phyloP scores from a whole-genome alignment of 1,140 invertebrate species.

The Drosophila eugracilis region DNA sequence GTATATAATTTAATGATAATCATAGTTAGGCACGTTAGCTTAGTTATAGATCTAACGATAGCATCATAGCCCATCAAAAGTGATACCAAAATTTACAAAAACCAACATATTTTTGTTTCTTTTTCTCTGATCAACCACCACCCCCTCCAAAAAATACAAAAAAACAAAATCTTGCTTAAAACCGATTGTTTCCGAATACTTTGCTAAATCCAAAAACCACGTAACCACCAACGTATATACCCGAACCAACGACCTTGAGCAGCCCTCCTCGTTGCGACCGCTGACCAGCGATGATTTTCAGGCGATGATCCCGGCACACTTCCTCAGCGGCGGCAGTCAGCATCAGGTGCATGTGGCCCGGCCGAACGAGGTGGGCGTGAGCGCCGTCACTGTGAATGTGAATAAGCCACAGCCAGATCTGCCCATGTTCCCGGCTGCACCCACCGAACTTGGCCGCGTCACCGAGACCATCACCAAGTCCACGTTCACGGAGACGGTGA shows the following conservation, averaged over 20 bases:
- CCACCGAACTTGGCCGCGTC: constrained; percentile 92
- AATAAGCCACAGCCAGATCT: constrained; percentile 88
- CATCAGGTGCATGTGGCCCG: constrained; percentile 80
- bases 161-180: constrained; percentile 34
- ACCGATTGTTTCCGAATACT: constrained; percentile 57
- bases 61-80: constrained; percentile 40
- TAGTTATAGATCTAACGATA: constrained; percentile 54
- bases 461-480: constrained; percentile 97
- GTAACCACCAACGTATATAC: constrained; percentile 18
- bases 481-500: constrained; percentile 96
- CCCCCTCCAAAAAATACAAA: constrained; percentile 52
- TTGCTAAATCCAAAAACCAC: constrained; percentile 39
- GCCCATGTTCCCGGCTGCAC: constrained; percentile 91
- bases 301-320: constrained; percentile 96
- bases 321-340: constrained; percentile 87
- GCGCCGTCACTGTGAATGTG: constrained; percentile 89
- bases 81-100: constrained; percentile 75
- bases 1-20: constrained; percentile 34
- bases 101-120: constrained; percentile 80
- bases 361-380: constrained; percentile 84
- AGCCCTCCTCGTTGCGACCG: constrained; percentile 88
- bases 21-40: constrained; percentile 56
- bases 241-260: constrained; percentile 56
- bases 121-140: constrained; percentile 62
- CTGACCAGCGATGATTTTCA: constrained; percentile 96